Evolutionary conservation across 2,113 vertebrate genomes (phyloP), one percentile per base, ranked within the genome.

Genomic region (Syrmaticus mikado): DNA sequence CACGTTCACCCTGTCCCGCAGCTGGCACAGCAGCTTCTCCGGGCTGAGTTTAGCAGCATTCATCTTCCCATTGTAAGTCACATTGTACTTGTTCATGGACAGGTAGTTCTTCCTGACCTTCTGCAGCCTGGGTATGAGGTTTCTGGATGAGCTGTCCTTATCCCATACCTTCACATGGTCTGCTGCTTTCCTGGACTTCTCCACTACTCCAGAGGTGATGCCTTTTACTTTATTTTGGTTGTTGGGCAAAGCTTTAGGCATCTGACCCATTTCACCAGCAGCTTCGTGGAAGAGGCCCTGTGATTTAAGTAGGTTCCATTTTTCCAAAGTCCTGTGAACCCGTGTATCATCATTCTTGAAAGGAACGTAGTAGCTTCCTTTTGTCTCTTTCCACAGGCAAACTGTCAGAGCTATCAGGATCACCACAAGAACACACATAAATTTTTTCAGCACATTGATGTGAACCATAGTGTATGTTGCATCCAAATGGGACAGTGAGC

Each of bases 71-170:
- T 28, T 95, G 64, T 97, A 98, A 43, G 95, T 97, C 46, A 98
- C 98, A 22, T 97, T 97, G 80, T 98, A 98, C 62, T 97, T 98
- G 96, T 98, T 98, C 96, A 97, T 96, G 25, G 70, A 75, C 85
- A 97, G 34, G 50, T 98, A 98, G 78, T 96, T 96, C 46, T 72
- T 97, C 89, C 97, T 96, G 85, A 96, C 97, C 74, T 94, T 97
- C 87, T 97, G 97, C 82, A 98, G 83, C 76, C 97, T 96, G n/a
- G 94, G 89, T 28, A 91, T 85, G 45, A 98, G 96, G 65, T 97
- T 97, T 90, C 89, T 97, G 58, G 98, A 98, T 77, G 97, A 97
- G 90, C 96, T 98, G 83, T 98, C 86, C 65, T 98, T 97, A 89
- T 98, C 93, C 98, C 98, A 98, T 62, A 98, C 97, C 28, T 95